Conservation (phyloP, 2,797 vertebrate genomes). For the Microchirus variegatus region DNA sequence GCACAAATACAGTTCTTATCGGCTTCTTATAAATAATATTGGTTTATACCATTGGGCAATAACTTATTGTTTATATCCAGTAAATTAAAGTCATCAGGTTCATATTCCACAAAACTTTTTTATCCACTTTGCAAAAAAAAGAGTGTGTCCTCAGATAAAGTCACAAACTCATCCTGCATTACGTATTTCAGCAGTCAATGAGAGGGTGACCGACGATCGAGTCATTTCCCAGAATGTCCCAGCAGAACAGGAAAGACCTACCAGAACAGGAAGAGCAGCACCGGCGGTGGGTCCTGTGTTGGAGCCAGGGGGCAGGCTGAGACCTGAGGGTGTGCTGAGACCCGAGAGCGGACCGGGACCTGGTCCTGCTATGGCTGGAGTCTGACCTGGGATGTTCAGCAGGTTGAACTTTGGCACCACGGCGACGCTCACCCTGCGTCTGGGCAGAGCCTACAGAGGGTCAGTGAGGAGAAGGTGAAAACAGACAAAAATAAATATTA, state of each 20-base stretch:
- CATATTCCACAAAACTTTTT: too few relatives aligned
- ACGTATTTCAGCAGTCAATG: constrained; percentile 16
- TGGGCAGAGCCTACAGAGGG: constrained; percentile 88
- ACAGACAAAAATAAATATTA: constrained; percentile 33
- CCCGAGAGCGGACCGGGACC: constrained; percentile 44
- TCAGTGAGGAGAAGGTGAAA: neutral
- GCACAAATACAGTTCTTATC: neutral
- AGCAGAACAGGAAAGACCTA: constrained; percentile 75
- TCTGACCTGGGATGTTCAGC: constrained; percentile 91
- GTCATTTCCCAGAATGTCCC: constrained; percentile 39
- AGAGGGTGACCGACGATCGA: neutral
- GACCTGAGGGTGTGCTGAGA: constrained; percentile 1
- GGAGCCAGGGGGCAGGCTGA: constrained; percentile 44
- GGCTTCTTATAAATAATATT: too few relatives aligned
- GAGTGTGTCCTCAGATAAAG: neutral
- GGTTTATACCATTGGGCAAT: too few relatives aligned
- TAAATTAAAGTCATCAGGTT: too few relatives aligned
- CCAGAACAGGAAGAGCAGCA: constrained; percentile 83
- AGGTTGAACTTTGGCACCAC: constrained; percentile 98
- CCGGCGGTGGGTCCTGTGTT: constrained; percentile 34
- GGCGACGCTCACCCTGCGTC: constrained; percentile 96
- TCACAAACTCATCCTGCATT: neutral
- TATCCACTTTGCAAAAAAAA: too few relatives aligned
- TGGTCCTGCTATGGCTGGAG: constrained; percentile 71
- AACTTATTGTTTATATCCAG: too few relatives aligned